Evolutionary conservation across 2,888 invertebrate species (phyloP).

Genomic region (Exocentrus adspersus): DNA sequence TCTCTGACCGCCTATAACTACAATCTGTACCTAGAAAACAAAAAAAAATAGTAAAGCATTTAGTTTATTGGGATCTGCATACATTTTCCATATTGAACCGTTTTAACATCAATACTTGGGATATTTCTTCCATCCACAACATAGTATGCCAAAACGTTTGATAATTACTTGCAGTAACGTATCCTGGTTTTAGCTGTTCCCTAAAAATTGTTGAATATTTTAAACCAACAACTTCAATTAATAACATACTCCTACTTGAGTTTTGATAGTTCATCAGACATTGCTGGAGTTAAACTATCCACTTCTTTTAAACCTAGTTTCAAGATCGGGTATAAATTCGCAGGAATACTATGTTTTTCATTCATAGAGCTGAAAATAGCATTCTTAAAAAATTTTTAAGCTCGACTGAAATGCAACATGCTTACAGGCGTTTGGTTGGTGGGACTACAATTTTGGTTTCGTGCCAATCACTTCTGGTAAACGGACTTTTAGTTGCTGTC

Average conservation of each 20-base stretch:
- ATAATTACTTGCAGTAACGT: slow-evolving; percentile 64
- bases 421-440: slow-evolving; percentile 28
- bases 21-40: slow-evolving; percentile 56
- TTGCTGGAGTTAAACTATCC: background rate
- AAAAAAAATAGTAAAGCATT: background rate
- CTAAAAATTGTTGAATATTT: slow-evolving; percentile 22
- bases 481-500: slow-evolving; percentile 42
- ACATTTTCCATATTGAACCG: slow-evolving; percentile 59
- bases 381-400: too few relatives aligned
- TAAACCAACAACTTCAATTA: background rate
- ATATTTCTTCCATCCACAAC: slow-evolving; percentile 73
- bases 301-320: background rate
- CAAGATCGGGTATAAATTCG: background rate
- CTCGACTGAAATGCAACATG: background rate
- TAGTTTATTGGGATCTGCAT: too few relatives aligned
- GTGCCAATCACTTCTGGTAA: slow-evolving; percentile 42
- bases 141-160: slow-evolving; percentile 67
- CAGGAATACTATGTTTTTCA: background rate
- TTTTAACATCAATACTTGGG: slow-evolving; percentile 58
- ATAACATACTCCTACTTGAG: background rate
- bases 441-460: slow-evolving; percentile 11
- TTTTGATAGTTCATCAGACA: background rate
- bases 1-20: slow-evolving; percentile 31
- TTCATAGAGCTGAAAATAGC: background rate
- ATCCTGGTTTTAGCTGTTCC: slow-evolving; percentile 54